A percentile compares a stretch with the other conserved stretches of the same genome.
Evolutionary conservation across 2,113 vertebrate genomes (phyloP).

Genomic region (Myotis lucifugus): DNA sequence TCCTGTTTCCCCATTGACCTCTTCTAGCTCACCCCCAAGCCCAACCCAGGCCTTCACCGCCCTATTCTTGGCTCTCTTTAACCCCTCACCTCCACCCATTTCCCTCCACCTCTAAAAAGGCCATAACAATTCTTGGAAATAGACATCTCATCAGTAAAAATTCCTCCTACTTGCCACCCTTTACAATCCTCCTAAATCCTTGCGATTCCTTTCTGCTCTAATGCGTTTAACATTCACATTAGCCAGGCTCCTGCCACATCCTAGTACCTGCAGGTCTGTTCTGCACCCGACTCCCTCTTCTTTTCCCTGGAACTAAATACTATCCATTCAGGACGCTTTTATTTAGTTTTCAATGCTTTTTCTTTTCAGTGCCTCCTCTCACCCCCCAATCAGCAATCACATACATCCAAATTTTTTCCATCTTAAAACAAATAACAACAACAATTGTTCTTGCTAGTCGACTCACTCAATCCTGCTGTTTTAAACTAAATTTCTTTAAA

Average conservation of each 20-base stretch:
- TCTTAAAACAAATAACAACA: not conserved
- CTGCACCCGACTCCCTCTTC: not conserved
- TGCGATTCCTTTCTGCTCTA: not conserved
- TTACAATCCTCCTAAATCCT: not conserved
- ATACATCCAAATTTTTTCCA: not conserved
- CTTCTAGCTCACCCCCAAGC: too few species aligned
- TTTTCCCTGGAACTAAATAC: not conserved
- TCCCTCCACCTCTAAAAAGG: not conserved
- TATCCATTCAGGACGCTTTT: not conserved
- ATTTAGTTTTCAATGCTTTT: not conserved
- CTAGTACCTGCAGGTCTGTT: accelerated
- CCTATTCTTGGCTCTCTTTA: not conserved
- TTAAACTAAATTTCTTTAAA: not conserved
- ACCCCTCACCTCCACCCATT: not conserved
- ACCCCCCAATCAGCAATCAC: not conserved
- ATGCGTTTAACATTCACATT: not conserved
- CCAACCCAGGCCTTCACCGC: too few species aligned
- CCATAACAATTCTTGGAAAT: not conserved
- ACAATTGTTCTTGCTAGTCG: not conserved
- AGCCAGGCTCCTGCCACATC: not conserved
- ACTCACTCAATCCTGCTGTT: not conserved
- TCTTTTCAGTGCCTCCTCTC: not conserved
- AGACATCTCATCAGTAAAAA: not conserved
- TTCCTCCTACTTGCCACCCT: not conserved
- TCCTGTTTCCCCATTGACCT: too few species aligned